A percentile compares a stretch with the other conserved stretches of the same genome.
phyloP scores from a whole-genome alignment of 2,888 invertebrate species.

The Drosophila cracens region DNA sequence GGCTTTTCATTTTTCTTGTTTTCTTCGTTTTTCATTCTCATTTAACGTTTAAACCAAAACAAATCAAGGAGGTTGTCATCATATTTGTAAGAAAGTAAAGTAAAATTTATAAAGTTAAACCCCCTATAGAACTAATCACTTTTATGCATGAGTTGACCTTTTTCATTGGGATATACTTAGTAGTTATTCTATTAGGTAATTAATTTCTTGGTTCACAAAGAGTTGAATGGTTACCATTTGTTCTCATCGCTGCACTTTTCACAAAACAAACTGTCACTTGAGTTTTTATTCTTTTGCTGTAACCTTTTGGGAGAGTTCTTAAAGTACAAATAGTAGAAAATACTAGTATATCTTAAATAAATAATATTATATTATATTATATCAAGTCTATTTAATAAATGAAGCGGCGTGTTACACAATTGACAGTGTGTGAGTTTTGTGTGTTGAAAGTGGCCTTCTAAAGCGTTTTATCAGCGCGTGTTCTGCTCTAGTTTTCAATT shows the following conservation, averaged over 20 bases:
- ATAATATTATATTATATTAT: slow-evolving; percentile 27
- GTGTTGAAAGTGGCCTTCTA: slow-evolving; percentile 49
- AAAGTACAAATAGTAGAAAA: slow-evolving; percentile 49
- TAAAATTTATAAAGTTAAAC: slow-evolving; percentile 40
- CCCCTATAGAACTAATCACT: slow-evolving; percentile 41
- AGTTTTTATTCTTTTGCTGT: slow-evolving; percentile 60
- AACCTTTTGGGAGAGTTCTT: slow-evolving; percentile 51
- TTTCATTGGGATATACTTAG: slow-evolving; percentile 30
- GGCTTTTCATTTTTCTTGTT: slow-evolving; percentile 69
- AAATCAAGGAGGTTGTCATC: slow-evolving; percentile 63
- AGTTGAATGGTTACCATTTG: slow-evolving; percentile 58
- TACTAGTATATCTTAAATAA: slow-evolving; percentile 54
- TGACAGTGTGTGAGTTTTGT: slow-evolving; percentile 39
- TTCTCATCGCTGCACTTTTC: slow-evolving; percentile 64
- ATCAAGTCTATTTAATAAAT: slow-evolving; percentile 44
- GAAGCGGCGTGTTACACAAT: slow-evolving; percentile 63
- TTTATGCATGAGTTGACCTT: slow-evolving; percentile 83
- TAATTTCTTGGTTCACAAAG: slow-evolving; percentile 77
- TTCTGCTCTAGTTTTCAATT: slow-evolving; percentile 46
- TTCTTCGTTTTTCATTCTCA: slow-evolving; percentile 3
- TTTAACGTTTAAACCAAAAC: slow-evolving; percentile 50
- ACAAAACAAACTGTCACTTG: slow-evolving; percentile 67
- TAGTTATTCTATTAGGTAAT: slow-evolving; percentile 21
- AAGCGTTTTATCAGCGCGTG: slow-evolving; percentile 59
- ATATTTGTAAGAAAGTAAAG: slow-evolving; percentile 31